Base-by-base conservation (phyloP, 37 sponge, comb jelly and placozoan species). In the Chondrosia reniformis region DNA sequence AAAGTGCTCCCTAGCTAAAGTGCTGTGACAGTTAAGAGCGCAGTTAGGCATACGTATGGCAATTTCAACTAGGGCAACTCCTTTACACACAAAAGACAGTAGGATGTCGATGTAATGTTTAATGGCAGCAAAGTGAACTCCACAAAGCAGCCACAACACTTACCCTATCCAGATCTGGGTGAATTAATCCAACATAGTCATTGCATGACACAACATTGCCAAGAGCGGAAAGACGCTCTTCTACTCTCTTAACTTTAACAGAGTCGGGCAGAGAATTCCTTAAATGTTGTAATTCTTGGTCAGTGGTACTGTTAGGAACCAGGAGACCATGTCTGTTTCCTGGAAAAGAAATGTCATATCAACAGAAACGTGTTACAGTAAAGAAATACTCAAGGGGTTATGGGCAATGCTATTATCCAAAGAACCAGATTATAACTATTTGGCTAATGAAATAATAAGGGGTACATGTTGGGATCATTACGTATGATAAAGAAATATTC, bases 141-240 rank as follows among this genome's bases (percentile, higher is more conserved):
- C 58, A 56, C n/a, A n/a, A n/a, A n/a, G n/a, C 17, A 12, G 15
- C 58, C 58, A 8, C 58, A 4, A 10, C 36, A 73, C 89, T 36
- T 39, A 93, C 94, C 64, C 84, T 89, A 83, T 99, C 99, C 56
- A 99, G 84, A 75, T 99, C 99, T 46, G 99, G 99, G 61, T 99
- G 99, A 7, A 87, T 94, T 21, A 99, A 75, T 27, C 96, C 96
- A 7, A 99, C 94, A 73, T 99, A 99, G 88, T 99, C 99, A 55
- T 99, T 99, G 79, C 99, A 99, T 0, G 94, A 80, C 12, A 99
- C 87, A 46, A 96, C 96, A 84, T 99, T 99, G 0, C 99, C 99
- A 12, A 99, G 87, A 0, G 99, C 99, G 0, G 99, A 99, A 8
- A 99, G 83, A 66, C 91, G 87, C 77, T 99, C 99, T 41, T 99